Evolutionary conservation across 2,797 vertebrate species (phyloP).

Genomic region (Clarias laeviceps): DNA sequence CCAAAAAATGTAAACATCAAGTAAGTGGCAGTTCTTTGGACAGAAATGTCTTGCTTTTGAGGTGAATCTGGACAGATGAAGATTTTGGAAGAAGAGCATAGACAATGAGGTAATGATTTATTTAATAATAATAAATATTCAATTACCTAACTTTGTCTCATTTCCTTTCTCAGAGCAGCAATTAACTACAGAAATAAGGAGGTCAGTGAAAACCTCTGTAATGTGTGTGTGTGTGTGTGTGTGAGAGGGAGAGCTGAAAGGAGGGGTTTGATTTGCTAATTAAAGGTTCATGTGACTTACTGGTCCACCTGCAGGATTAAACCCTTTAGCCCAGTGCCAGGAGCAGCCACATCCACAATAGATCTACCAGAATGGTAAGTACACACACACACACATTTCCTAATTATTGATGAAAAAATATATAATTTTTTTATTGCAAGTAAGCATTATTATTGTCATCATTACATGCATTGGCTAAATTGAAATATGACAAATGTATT

Average conservation of each 20-base stretch:
- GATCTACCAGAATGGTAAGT: slow-evolving; percentile 50
- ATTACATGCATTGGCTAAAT: not conserved
- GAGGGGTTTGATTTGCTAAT: slow-evolving; percentile 29
- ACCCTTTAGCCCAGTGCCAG: not conserved
- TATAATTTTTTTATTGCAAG: too few species aligned
- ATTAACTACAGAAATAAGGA: not conserved
- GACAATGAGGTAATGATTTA: not conserved
- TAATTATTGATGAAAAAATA: not conserved
- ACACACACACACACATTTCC: not conserved
- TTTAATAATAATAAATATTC: not conserved
- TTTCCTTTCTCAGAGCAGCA: not conserved
- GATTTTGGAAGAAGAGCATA: not conserved
- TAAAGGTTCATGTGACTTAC: slow-evolving; percentile 1
- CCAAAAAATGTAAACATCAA: not conserved
- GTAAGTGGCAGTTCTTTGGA: not conserved
- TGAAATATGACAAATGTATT: not conserved
- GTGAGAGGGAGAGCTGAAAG: not conserved
- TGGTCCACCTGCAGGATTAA: not conserved
- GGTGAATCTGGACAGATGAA: not conserved
- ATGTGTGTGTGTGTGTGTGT: slow-evolving; percentile 12
- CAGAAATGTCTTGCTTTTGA: not conserved
- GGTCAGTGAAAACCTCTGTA: not conserved
- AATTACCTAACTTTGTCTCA: not conserved
- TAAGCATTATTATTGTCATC: too few species aligned
- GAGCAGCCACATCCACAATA: not conserved